These are phyloP conservation scores for Pseudochirops cupreus DNA, from an alignment of 2,797 vertebrate species.

Conservation along the genomic window DNA sequence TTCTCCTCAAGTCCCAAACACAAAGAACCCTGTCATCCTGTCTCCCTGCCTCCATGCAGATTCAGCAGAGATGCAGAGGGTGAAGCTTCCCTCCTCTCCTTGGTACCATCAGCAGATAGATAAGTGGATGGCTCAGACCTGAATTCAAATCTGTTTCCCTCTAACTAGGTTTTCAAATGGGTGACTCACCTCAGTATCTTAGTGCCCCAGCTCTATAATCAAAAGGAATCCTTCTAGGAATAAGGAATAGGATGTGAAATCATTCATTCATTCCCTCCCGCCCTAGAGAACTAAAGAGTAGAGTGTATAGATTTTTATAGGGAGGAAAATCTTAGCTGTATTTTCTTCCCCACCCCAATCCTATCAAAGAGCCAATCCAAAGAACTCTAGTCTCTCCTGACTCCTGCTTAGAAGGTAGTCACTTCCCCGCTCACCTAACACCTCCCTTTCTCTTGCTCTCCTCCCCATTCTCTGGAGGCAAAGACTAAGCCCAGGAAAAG, in stretches of 20 bases:
- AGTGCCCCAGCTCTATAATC: constrained; percentile 2
- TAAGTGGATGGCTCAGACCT: neutral
- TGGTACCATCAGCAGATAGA: neutral
- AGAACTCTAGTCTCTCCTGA: neutral
- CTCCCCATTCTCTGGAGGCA: neutral
- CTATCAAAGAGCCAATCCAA: neutral
- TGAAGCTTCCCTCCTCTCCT: neutral
- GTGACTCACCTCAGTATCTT: constrained; percentile 54
- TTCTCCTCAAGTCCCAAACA: constrained; percentile 39
- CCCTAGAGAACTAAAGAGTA: constrained; percentile 20
- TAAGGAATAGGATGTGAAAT: constrained; percentile 4
- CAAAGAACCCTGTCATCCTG: constrained; percentile 15
- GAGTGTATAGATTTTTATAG: neutral
- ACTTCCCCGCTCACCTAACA: neutral
- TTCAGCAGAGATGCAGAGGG: neutral
- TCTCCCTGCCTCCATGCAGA: neutral
- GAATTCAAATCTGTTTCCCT: neutral
- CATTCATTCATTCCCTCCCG: constrained; percentile 27
- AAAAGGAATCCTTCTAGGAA: neutral
- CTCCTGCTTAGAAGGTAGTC: neutral
- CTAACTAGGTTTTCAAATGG: neutral
- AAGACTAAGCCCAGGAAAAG: neutral
- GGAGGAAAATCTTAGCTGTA: neutral
- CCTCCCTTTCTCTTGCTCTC: neutral
- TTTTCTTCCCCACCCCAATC: neutral